Evolutionary conservation across 2,797 vertebrate genomes (phyloP).

Genomic region (Ctenochaetus hawaiiensis): DNA sequence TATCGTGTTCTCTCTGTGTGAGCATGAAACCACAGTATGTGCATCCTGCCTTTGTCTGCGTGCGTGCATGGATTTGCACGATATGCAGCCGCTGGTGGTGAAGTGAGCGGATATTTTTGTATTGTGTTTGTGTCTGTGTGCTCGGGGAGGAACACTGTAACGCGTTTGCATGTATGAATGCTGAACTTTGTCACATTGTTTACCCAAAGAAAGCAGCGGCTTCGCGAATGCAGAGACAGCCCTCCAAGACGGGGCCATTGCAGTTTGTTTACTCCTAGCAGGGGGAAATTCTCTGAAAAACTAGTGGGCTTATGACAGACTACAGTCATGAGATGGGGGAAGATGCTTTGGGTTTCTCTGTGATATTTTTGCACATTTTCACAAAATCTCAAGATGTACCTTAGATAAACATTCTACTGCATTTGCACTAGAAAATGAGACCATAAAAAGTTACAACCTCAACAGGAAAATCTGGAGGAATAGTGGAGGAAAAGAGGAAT

Average conservation of each 20-base stretch:
- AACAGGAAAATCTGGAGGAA: neutral
- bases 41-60: constrained; percentile 52
- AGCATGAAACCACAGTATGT: constrained; percentile 34
- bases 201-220: constrained; percentile 37
- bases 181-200: constrained; percentile 45
- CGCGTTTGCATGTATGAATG: constrained; percentile 21
- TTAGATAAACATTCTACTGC: neutral
- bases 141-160: neutral
- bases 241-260: constrained; percentile 28
- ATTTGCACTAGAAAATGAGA: constrained; percentile 19
- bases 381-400: constrained; percentile 3
- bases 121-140: constrained; percentile 13
- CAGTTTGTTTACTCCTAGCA: constrained; percentile 36
- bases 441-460: neutral
- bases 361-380: constrained; percentile 4
- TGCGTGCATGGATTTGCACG: constrained; percentile 15
- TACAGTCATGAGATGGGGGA: neutral
- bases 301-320: neutral
- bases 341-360: constrained; percentile 2
- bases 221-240: constrained; percentile 25
- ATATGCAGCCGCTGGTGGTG: constrained; percentile 11
- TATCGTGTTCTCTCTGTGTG: constrained; percentile 41
- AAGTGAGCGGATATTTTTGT: constrained; percentile 12
- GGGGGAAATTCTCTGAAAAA: constrained; percentile 28
- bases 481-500: neutral